These are phyloP conservation scores for Tachycineta bicolor DNA, from an alignment of 2,113 vertebrate species.

Conservation along the genomic window DNA sequence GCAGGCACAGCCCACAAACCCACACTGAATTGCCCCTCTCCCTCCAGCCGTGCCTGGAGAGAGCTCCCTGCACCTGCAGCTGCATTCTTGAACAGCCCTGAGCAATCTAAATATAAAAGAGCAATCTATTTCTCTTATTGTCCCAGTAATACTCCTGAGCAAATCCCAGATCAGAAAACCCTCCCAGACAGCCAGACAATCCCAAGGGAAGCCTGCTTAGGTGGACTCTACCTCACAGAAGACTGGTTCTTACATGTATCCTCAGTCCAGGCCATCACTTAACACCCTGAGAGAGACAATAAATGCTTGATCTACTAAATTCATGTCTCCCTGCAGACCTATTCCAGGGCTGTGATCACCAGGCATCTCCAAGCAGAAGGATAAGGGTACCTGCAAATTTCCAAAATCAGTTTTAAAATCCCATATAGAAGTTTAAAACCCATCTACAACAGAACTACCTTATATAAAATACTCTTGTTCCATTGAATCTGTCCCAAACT, in stretches of 20 bases:
- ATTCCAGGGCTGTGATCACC: not conserved
- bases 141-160: not conserved
- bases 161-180: not conserved
- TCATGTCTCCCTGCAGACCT: not conserved
- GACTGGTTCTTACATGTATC: accelerated
- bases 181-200: not conserved
- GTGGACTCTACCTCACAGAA: accelerated
- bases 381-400: not conserved
- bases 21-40: not conserved
- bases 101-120: not conserved
- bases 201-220: not conserved
- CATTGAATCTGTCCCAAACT: not conserved
- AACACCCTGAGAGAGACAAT: not conserved
- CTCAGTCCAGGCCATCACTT: not conserved
- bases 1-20: not conserved
- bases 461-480: not conserved
- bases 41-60: not conserved
- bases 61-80: not conserved
- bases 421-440: not conserved
- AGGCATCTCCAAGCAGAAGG: not conserved
- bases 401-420: not conserved
- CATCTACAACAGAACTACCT: not conserved
- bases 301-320: not conserved
- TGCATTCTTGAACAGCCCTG: not conserved
- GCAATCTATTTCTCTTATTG: not conserved